phyloP scores from a whole-genome alignment of 2,888 invertebrate species.

The Colletes collaris region DNA sequence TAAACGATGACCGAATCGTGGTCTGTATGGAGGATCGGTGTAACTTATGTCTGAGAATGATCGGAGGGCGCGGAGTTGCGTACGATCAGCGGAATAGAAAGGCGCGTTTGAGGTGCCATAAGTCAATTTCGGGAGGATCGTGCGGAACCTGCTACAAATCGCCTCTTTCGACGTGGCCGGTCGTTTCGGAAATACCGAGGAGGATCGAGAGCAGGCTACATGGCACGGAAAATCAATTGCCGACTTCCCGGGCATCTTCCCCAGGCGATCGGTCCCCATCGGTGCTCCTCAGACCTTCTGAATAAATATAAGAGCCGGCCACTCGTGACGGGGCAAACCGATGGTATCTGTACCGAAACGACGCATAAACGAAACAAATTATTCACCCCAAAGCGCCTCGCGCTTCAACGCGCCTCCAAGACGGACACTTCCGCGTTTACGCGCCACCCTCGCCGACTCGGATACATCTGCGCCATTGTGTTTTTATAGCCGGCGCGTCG shows the following conservation, averaged over 20 bases:
- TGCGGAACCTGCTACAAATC: conserved; percentile 64
- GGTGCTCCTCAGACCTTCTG: conserved; percentile 43
- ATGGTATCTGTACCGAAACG: conserved; percentile 53
- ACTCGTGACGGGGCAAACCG: conserved; percentile 47
- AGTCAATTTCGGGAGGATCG: conserved; percentile 66
- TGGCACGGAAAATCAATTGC: conserved; percentile 69
- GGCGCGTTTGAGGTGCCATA: conserved; percentile 35
- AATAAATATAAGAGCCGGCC: conserved; percentile 72
- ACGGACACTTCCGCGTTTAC: conserved; percentile 30
- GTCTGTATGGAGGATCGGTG: too few relatives aligned
- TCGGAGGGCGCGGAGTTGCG: neutral
- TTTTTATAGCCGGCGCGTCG: conserved; percentile 25
- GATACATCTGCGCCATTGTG: neutral
- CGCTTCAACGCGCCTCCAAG: conserved; percentile 51
- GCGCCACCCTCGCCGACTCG: neutral
- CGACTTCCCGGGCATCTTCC: conserved; percentile 41
- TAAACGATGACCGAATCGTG: too few relatives aligned
- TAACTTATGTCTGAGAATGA: neutral
- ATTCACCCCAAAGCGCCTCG: conserved; percentile 68
- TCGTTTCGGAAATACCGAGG: conserved; percentile 59
- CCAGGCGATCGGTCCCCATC: conserved; percentile 14
- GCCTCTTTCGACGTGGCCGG: conserved; percentile 48
- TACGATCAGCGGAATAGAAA: conserved; percentile 33
- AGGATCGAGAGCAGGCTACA: conserved; percentile 53
- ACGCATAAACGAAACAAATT: conserved; percentile 74